Percentiles rank a stretch among this genome's conserved stretches.
These are phyloP conservation scores for Rana temporaria DNA, from an alignment of 2,113 vertebrate genomes.

Conservation along the genomic window DNA sequence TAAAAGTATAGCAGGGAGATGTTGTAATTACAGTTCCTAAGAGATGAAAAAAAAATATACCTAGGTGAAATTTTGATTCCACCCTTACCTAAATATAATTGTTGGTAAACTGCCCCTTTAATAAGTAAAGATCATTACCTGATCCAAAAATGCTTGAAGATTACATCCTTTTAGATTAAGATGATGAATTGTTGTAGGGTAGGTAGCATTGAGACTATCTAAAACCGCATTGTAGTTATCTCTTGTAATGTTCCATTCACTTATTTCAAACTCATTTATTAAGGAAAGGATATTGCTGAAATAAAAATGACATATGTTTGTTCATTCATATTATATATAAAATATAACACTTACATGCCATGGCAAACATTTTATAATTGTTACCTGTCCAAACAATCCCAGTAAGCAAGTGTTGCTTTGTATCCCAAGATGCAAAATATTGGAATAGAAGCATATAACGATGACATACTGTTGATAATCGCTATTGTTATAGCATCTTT, in stretches of 20 bases:
- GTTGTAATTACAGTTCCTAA: no score
- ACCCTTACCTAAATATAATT: no score
- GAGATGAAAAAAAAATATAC: no score
- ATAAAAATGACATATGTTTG: not conserved
- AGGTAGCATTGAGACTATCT: constrained; percentile 67
- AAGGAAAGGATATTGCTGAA: not conserved
- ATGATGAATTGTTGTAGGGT: not conserved
- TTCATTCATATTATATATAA: not conserved
- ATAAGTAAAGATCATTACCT: not conserved
- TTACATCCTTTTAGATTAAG: constrained; percentile 8
- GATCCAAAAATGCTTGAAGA: constrained; percentile 11
- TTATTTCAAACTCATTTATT: constrained; percentile 74
- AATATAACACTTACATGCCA: not conserved
- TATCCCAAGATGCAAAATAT: constrained; percentile 92
- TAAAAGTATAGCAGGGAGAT: no score
- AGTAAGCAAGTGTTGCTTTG: constrained; percentile 79
- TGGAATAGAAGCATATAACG: constrained; percentile 85
- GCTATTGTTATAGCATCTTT: constrained; percentile 85
- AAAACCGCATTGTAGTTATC: constrained; percentile 75
- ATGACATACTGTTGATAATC: constrained; percentile 87
- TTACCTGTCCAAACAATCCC: constrained; percentile 78
- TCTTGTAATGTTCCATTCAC: constrained; percentile 77
- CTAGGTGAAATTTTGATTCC: no score
- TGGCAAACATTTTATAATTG: constrained; percentile 17
- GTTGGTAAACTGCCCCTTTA: no score